Conservation (phyloP, 2,797 vertebrate genomes). For the Fringilla coelebs region DNA sequence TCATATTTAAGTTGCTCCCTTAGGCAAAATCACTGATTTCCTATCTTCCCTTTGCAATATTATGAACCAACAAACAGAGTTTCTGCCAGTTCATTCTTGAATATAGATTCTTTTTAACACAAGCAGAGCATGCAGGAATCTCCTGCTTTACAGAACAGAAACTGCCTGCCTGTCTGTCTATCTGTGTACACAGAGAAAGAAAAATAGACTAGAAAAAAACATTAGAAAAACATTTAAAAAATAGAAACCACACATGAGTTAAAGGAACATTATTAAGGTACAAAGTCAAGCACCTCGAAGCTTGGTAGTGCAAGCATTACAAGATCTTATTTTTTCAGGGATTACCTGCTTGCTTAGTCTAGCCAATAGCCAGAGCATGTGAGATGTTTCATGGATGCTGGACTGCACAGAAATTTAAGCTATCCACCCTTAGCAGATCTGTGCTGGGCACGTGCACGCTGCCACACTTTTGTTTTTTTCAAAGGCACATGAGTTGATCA, state of each 20-base stretch:
- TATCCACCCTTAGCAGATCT: background rate
- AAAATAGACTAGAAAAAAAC: background rate
- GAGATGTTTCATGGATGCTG: background rate
- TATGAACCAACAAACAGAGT: background rate
- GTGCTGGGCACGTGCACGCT: background rate
- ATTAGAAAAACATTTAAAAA: background rate
- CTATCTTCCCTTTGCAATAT: background rate
- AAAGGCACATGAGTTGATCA: background rate
- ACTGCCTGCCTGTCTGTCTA: background rate
- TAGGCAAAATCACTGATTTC: constrained; percentile 19
- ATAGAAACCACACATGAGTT: background rate
- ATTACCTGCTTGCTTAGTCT: background rate
- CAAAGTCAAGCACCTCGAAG: background rate
- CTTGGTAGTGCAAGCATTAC: background rate
- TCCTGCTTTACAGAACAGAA: background rate
- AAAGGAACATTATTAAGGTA: background rate
- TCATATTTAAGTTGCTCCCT: background rate
- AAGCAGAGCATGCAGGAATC: background rate
- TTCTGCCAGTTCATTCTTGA: background rate
- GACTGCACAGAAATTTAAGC: background rate
- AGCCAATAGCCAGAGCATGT: background rate
- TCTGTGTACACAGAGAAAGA: background rate
- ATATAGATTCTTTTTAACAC: background rate
- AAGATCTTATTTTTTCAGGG: background rate
- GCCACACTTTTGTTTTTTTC: background rate